Evolutionary conservation across 2,888 invertebrate genomes (phyloP), one percentile per base, ranked within the genome.

Genomic region (Lasioglossum oenotherae): DNA sequence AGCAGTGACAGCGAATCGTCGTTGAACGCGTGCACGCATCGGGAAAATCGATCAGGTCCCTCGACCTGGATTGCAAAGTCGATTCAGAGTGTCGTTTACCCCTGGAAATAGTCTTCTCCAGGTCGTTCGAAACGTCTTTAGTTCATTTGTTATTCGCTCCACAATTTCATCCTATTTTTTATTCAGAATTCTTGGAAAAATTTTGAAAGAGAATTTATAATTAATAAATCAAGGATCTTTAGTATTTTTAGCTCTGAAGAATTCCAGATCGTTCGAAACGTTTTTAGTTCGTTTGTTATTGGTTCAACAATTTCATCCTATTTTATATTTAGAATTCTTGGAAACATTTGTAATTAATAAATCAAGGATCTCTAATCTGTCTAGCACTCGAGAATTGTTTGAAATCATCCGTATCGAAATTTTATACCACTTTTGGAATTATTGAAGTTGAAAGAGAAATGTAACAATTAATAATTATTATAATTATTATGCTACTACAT

Each of bases 21-120:
- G 64, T 12, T 64, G 49, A 75, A 27, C 31, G 46, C 57, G 75
- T 41, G 44, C 41, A 57, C 75, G 53, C 53, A 60, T 27, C 16
- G 27, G 38, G 5, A 23, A 75, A 46, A 80, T 80, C 79, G 67
- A 80, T 82, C 80, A 72, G 35, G 27, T 64, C 64, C 35, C 49
- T 5, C 67, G 74, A 53, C 80, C 75, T 72, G 64, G 74, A 72
- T 81, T 76, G 49, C 49, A 23, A 27, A 31, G 31, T 72, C 72
- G 60, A 83, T 80, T 75, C 75, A 53, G 73, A 82, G 64, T 64
- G 64, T 74, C 69, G 38, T 69, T 80, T 74, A 69, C 46, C 69
- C 35, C 53, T 69, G 19, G 23, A 4, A 46, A 53, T 31, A 38
- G 35, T 27, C 46, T 44, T 46, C 53, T 12, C 44, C 27, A 38